phyloP scores from a whole-genome alignment of 2,797 vertebrate genomes.

The Mastacembelus armatus region DNA sequence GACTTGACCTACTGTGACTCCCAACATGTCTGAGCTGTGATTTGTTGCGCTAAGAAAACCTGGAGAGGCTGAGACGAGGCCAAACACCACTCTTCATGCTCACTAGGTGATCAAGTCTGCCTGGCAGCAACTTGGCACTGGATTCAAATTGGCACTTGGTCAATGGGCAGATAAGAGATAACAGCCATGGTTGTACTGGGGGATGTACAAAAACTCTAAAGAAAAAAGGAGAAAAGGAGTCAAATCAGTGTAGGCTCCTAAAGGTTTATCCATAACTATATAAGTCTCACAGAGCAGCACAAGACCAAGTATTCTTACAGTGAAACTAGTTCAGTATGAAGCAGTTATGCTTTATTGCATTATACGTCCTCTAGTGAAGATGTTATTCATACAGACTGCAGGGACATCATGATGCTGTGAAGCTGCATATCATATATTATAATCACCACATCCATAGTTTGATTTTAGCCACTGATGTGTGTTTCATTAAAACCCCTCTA shows the following conservation, averaged over 20 bases:
- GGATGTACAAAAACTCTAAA: background rate
- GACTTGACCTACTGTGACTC: constrained; percentile 20
- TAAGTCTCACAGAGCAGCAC: too few species aligned
- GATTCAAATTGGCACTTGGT: constrained; percentile 8
- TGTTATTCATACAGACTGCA: too few species aligned
- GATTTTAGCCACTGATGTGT: too few species aligned
- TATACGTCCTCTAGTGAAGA: too few species aligned
- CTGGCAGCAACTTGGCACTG: constrained; percentile 38
- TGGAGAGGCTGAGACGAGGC: constrained; percentile 18
- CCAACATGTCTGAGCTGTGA: constrained; percentile 4
- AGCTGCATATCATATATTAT: too few species aligned
- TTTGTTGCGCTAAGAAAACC: constrained; percentile 36
- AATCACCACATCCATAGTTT: too few species aligned
- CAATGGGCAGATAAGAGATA: constrained; percentile 13
- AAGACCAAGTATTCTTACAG: too few species aligned
- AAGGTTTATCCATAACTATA: background rate
- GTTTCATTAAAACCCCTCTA: too few species aligned
- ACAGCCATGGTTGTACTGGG: background rate
- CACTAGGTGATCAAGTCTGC: constrained; percentile 38
- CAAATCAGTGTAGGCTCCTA: background rate
- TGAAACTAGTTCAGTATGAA: too few species aligned
- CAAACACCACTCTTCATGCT: constrained; percentile 37
- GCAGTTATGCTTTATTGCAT: too few species aligned
- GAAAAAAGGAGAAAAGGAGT: background rate
- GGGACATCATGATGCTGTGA: too few species aligned